phyloP scores from a whole-genome alignment of 2,888 invertebrate genomes.

The Epirrhoe tristata region DNA sequence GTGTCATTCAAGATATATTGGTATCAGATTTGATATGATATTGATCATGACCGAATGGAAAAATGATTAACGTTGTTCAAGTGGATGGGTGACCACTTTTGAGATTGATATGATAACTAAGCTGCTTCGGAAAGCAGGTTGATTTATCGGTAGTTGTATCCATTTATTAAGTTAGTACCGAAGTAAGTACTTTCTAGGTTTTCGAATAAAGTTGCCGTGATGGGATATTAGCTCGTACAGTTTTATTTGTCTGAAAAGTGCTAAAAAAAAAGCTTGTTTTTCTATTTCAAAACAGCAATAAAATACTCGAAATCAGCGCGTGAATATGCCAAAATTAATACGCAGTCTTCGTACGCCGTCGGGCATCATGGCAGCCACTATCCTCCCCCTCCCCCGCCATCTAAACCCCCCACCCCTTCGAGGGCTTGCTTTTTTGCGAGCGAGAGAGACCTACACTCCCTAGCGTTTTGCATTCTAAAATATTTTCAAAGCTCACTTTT shows the following conservation, averaged over 20 bases:
- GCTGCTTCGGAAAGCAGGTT: no score
- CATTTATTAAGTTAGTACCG: no score
- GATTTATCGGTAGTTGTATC: no score
- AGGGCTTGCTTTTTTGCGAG: constrained; percentile 83
- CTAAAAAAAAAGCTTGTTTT: background rate
- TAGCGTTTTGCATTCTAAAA: constrained; percentile 82
- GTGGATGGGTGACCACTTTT: no score
- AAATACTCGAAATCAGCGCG: constrained; percentile 75
- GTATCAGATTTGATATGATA: background rate
- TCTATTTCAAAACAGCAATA: constrained; percentile 55
- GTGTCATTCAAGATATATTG: background rate
- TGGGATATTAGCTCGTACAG: background rate
- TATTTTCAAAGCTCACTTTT: constrained; percentile 70
- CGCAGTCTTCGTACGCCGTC: constrained; percentile 78
- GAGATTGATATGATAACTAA: no score
- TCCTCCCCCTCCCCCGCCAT: constrained; percentile 54
- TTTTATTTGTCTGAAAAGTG: background rate
- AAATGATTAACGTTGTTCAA: no score
- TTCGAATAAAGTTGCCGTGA: background rate
- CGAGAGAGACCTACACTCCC: constrained; percentile 81
- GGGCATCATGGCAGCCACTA: constrained; percentile 80
- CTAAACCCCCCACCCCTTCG: constrained; percentile 63
- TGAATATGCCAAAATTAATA: constrained; percentile 82
- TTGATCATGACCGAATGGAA: no score
- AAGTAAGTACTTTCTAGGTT: no score